Base-by-base conservation (phyloP, 2,113 vertebrate genomes). In the Sturnus vulgaris region DNA sequence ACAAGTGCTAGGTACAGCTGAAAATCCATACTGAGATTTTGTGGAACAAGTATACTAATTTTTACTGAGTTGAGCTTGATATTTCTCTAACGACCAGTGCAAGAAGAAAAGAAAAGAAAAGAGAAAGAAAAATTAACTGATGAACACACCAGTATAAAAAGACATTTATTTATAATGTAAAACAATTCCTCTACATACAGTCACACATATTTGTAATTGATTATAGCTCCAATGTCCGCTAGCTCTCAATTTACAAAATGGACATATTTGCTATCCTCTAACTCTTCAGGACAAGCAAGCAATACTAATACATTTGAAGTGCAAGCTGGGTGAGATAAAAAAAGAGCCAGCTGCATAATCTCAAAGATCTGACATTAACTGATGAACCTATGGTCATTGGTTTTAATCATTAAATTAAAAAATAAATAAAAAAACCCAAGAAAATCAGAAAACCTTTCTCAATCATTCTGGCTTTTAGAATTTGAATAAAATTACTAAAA, bases 331-430 rank as follows among this genome's bases (percentile, higher is more conserved):
- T 72, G 33, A 59, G 12, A 59, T 14, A 30, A 77, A 60, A 57
- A 61, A 39, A 82, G n/a, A 28, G 4, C 4, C 20, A 55, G 3
- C 23, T 40, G 4, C 52, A 11, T 55, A 37, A 50, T 37, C 24
- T 40, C 35, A 70, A 35, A 61, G 9, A 42, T 15, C 22, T 80
- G 49, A 5, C 23, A 50, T 55, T 44, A 44, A 4, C 9, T 30
- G 12, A n/a, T 11, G 15, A 79, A 55, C 6, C 2, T 30, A 3
- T n/a, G 46, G 11, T 3, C 22, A 27, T 14, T 23, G 16, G 1
- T 68, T 68, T 79, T 76, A 86, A 56, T 28, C 12, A 44, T 1
- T n/a, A 55, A 61, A 35, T 49, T 30, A 4, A 3, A 39, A 40
- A 47, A 50, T 80, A 15, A 57, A 24, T 6, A 50, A 52, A 3